Evolutionary conservation across 2,797 vertebrate species (phyloP), one percentile per base, ranked within the genome.

Genomic region (Takifugu ocellatus): DNA sequence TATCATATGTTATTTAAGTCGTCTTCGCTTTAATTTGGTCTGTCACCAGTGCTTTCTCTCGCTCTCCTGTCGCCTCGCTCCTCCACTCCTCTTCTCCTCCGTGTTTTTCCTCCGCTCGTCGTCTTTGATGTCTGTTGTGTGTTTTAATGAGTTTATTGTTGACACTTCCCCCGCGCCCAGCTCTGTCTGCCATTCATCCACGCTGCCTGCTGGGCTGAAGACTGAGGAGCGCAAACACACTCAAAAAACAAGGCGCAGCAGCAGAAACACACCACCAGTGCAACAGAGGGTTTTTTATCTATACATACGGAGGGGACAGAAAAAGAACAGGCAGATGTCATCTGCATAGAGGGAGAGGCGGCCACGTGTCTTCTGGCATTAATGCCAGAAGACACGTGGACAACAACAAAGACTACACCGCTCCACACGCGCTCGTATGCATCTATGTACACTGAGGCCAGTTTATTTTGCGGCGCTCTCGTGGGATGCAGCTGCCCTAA

Each of bases 101-200:
- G 10, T 39, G 36, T 43, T 68, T 63, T 67, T 31, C 27, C 51
- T 74, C 62, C 42, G n/a, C 67, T 64, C 6, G 25, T 42, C 21
- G 24, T 63, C 75, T 86, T 84, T 85, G 77, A 84, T 81, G 82
- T 88, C 77, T 81, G 73, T 68, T 82, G 68, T 79, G 75, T 87
- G 74, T 78, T 84, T 83, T 87, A 88, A 90, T 89, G 79, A 87
- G 73, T 70, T 73, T 78, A 59, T 74, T 85, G 68, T 76, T 83
- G 73, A 84, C 56, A 15, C 46, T 66, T 56, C 43, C 51, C 56
- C 53, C 33, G 44, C 39, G 47, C 53, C 47, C 31, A 21, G 3
- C 29, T 12, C 58, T 6, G 59, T 66, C 49, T 66, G 61, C 58
- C 56, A 53, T 50, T 68, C 44, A 53, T 50, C 67, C 44, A 21